Conservation (phyloP, 2,888 invertebrate species). For the Drosophila robusta region DNA sequence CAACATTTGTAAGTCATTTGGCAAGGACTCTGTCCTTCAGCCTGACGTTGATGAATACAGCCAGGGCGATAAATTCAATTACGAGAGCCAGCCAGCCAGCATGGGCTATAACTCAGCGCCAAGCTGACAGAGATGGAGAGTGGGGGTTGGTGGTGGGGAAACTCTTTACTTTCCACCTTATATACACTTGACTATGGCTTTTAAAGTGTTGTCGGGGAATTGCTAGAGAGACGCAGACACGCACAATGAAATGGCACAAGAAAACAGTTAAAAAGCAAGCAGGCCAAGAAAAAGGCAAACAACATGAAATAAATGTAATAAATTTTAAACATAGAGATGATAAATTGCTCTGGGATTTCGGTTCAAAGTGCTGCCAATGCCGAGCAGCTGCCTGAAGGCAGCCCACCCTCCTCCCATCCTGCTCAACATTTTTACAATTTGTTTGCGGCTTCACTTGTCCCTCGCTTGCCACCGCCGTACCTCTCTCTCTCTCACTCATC, state of each 20-base stretch:
- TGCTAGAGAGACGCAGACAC: slow-evolving; percentile 51
- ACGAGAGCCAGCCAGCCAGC: slow-evolving; percentile 55
- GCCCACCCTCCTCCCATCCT: slow-evolving; percentile 7
- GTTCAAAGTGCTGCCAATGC: slow-evolving; percentile 71
- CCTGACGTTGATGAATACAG: slow-evolving; percentile 76
- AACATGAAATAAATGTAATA: slow-evolving; percentile 79
- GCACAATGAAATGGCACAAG: slow-evolving; percentile 56
- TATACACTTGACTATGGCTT: slow-evolving; percentile 55
- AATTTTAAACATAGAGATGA: slow-evolving; percentile 80
- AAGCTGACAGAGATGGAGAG: slow-evolving; percentile 32
- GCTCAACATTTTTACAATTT: slow-evolving; percentile 70
- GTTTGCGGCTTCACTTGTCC: slow-evolving; percentile 72
- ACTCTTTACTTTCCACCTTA: slow-evolving; percentile 50
- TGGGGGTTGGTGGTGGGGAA: slow-evolving; percentile 1
- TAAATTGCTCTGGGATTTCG: slow-evolving; percentile 78
- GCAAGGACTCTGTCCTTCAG: slow-evolving; percentile 16
- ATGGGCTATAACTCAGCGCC: slow-evolving; percentile 64
- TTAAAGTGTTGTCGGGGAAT: slow-evolving; percentile 68
- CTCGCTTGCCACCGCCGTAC: slow-evolving; percentile 10
- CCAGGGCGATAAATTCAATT: slow-evolving; percentile 74
- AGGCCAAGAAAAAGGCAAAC: slow-evolving; percentile 41
- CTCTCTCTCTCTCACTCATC: too few relatives aligned
- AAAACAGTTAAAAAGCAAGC: slow-evolving; percentile 64
- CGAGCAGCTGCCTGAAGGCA: slow-evolving; percentile 36
- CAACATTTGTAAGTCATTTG: slow-evolving; percentile 42